phyloP scores from a whole-genome alignment of 1,140 invertebrate genomes.

The Dryas iulia region DNA sequence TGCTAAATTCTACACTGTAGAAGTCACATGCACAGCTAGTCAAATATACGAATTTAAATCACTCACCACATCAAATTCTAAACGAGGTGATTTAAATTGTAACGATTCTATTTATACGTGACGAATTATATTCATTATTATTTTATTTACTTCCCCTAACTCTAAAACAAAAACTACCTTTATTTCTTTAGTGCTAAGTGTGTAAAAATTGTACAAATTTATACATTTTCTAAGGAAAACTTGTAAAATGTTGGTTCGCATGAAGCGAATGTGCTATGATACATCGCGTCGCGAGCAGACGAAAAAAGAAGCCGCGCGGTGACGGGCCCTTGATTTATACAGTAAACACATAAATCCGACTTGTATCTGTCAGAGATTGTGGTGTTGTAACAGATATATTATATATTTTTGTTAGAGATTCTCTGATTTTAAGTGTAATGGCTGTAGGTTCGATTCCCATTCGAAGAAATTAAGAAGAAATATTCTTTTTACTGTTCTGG shows the following conservation, averaged over 20 bases:
- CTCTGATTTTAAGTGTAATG: no score
- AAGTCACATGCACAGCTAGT: no score
- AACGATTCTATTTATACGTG: neutral
- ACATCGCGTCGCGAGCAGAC: slow-evolving; percentile 48
- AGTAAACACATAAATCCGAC: slow-evolving; percentile 80
- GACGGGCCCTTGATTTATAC: slow-evolving; percentile 72
- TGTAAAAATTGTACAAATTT: neutral
- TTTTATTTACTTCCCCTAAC: neutral
- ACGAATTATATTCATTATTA: slow-evolving; percentile 2
- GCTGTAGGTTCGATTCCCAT: no score
- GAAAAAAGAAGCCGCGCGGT: slow-evolving; percentile 59
- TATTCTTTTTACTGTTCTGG: no score
- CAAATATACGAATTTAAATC: no score
- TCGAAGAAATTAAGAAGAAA: no score
- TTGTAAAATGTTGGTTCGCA: slow-evolving; percentile 43
- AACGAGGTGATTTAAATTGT: neutral
- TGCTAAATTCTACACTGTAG: no score
- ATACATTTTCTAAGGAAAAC: slow-evolving; percentile 18
- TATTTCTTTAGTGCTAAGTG: neutral
- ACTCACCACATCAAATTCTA: neutral
- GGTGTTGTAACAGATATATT: neutral
- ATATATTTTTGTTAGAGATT: no score
- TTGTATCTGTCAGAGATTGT: slow-evolving; percentile 59
- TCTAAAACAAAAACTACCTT: neutral
- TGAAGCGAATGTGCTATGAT: slow-evolving; percentile 55